Percentiles rank a stretch among this genome's conserved stretches.
These are phyloP conservation scores for Phaetusa simplex DNA, from an alignment of 2,113 vertebrate species.

Conservation along the genomic window DNA sequence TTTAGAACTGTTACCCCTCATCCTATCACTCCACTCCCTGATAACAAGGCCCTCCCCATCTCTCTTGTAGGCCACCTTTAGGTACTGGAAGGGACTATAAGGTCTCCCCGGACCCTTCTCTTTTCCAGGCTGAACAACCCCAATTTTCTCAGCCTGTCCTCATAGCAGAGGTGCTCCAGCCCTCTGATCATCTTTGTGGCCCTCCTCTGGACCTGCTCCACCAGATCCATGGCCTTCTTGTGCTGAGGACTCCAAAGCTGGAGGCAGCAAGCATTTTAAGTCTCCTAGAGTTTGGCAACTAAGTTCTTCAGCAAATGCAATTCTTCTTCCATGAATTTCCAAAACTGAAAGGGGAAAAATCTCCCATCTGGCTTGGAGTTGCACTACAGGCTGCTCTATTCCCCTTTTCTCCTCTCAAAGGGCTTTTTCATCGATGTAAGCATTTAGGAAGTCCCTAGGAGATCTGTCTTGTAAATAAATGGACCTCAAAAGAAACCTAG, in stretches of 20 bases:
- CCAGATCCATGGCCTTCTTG: background rate
- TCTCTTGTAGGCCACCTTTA: background rate
- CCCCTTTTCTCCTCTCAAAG: background rate
- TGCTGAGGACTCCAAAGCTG: background rate
- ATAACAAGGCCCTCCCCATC: background rate
- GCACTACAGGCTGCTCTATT: background rate
- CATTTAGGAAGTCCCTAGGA: background rate
- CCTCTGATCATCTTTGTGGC: background rate
- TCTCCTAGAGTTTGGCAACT: background rate
- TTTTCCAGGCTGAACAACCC: background rate
- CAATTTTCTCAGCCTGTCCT: background rate
- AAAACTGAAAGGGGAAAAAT: background rate
- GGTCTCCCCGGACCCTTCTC: background rate
- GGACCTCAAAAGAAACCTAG: background rate
- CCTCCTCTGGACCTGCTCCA: background rate
- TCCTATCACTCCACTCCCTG: background rate
- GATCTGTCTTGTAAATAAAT: background rate
- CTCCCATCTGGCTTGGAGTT: background rate
- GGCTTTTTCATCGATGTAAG: background rate
- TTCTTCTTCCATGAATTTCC: background rate
- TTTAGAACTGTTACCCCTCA: background rate
- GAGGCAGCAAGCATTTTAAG: background rate
- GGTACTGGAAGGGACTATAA: background rate
- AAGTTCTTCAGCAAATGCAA: background rate
- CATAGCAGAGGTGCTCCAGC: background rate